Evolutionary conservation across 2,113 vertebrate genomes (phyloP), one percentile per base, ranked within the genome.

Genomic region (Entosphenus tridentatus): DNA sequence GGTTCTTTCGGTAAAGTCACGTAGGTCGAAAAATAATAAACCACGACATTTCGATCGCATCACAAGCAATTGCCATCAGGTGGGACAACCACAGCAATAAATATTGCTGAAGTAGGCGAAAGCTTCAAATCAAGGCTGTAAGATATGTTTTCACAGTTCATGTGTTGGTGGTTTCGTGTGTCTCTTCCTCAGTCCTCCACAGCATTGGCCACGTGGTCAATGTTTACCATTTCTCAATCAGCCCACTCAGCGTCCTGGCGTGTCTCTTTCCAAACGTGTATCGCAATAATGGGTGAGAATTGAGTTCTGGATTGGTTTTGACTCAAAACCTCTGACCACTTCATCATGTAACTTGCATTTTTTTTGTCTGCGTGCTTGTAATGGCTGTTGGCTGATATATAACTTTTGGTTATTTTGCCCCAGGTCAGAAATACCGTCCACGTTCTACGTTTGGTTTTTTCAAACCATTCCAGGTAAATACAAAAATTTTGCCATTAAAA

Each of bases 361-460:
- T 39, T 39, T 39, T 39, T 39, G 39, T 21, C 39, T 7, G 39
- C 6, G 39, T 39, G 6, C 5, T 39, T 39, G 39, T 39, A 39
- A 7, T 39, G 39, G 39, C 39, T 39, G 14, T 17, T 17, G 2
- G 55, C 56, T 1, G n/a, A 56, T 57, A 68, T 55, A 68, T 65
- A 75, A 8, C 8, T 11, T 67, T 9, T 65, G 56, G 67, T 67
- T 69, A 70, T 75, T 57, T 67, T 11, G 57, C 69, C 72, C 56
- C 72, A 96, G 92, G 76, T 90, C 88, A 72, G 85, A 96, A 73
- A 71, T 87, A 71, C 89, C 91, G 68, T 73, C 77, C 59, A 89
- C 83, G 71, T 98, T 84, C 81, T 86, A 82, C 8, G 93, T 83
- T 83, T 98, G 91, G 91, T 85, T 93, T 79, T 95, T 96, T 77